Evolutionary conservation across 2,888 invertebrate species (phyloP), one percentile per base, ranked within the genome.

Genomic region (Cryptosula pallasiana): DNA sequence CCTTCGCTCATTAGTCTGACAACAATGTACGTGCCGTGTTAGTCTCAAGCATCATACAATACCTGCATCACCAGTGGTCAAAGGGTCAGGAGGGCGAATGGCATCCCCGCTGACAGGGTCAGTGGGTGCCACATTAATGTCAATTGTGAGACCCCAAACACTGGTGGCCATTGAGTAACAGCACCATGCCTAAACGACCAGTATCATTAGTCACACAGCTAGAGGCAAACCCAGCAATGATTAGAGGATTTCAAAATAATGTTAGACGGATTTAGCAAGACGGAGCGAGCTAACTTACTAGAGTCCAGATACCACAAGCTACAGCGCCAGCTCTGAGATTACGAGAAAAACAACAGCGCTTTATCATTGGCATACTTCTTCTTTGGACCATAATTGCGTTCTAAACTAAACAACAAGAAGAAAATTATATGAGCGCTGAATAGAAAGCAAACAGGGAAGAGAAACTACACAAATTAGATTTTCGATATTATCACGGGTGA

Each of bases 261-360:
- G n/a, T n/a, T n/a, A n/a, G n/a, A n/a, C n/a, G n/a, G n/a, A n/a
- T n/a, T n/a, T n/a, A n/a, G n/a, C n/a, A n/a, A n/a, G n/a, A n/a
- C n/a, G n/a, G n/a, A n/a, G n/a, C n/a, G n/a, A n/a, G n/a, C n/a
- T 23, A 5, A 63, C 63, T 63, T 34, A 63, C 63, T 13, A 63
- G 34, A 63, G 63, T 25, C 63, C 63, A 63, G 27, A 63, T 63
- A 29, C 63, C 63, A 32, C 25, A 20, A 13, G 32, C 63, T 25
- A 32, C 32, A 29, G 63, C 25, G 3, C 63, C 63, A 25, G 63
- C 34, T n/a, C 27, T 63, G 16, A 63, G 27, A 32, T 63, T 63
- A 20, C 32, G 20, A 16, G 63, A 63, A n/a, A 63, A 63, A 63
- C 63, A 63, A 27, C 63, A 63, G 2, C 63, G 63, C n/a, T 63